A percentile compares a stretch with the other conserved stretches of the same genome.
These are phyloP conservation scores for honey bee (Apis mellifera) DNA, from an alignment of 1,140 invertebrate genomes.

Conservation along the genomic window DNA sequence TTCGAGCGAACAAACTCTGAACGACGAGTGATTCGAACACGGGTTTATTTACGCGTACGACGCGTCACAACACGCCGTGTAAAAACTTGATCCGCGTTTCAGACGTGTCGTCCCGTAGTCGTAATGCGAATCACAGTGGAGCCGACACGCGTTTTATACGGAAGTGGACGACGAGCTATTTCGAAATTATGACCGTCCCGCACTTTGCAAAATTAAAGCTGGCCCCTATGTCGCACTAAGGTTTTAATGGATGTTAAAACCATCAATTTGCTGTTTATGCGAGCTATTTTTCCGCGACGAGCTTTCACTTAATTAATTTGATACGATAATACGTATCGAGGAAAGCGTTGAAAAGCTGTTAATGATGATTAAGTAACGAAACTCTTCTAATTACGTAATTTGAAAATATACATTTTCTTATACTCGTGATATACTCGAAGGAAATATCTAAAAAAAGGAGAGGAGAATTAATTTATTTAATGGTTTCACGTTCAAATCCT, in stretches of 20 bases:
- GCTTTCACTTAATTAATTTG: not conserved
- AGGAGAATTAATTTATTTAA: no score
- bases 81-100: not conserved
- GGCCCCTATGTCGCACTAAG: slow-evolving; percentile 10
- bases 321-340: no score
- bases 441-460: no score
- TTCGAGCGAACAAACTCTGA: no score
- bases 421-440: no score
- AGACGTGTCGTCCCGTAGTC: slow-evolving; percentile 24
- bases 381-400: no score
- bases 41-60: not conserved
- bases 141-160: slow-evolving; percentile 24
- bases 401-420: no score
- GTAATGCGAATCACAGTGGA: slow-evolving; percentile 42
- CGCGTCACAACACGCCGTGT: not conserved
- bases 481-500: no score
- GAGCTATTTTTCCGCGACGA: not conserved
- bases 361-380: no score
- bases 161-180: slow-evolving; percentile 43
- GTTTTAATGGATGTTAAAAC: slow-evolving; percentile 36
- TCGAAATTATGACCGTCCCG: slow-evolving; percentile 48
- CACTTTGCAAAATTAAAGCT: slow-evolving; percentile 57
- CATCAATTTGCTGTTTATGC: not conserved
- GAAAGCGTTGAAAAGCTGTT: no score
- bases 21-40: no score